Conservation (phyloP, 2,113 vertebrate species). For the Tauraco erythrolophus region DNA sequence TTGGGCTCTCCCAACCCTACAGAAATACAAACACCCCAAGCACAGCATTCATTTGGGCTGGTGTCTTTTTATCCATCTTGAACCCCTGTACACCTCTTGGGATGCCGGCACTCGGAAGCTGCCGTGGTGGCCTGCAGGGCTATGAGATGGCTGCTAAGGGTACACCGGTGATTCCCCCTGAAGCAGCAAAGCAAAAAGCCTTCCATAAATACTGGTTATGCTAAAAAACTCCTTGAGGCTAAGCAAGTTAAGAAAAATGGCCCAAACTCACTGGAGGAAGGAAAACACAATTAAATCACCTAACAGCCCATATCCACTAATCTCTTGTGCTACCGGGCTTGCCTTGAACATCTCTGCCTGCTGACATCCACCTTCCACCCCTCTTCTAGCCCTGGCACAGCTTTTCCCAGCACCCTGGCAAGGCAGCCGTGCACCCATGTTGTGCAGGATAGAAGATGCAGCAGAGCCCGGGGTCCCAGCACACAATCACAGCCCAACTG, state of each 20-base stretch:
- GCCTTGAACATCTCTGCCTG: not conserved
- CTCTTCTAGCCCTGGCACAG: not conserved
- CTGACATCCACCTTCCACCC: not conserved
- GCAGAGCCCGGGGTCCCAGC: not conserved
- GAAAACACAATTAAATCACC: constrained; percentile 39
- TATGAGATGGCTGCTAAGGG: fast-evolving
- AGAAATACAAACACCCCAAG: not conserved
- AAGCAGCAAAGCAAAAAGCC: not conserved
- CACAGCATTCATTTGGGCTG: not conserved
- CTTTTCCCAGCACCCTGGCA: not conserved
- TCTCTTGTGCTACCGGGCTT: not conserved
- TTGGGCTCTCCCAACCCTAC: not conserved
- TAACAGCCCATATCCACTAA: not conserved
- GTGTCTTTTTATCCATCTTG: not conserved
- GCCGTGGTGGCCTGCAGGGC: not conserved
- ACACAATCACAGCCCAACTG: no score
- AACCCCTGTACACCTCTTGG: fast-evolving
- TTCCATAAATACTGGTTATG: not conserved
- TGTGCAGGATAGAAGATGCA: not conserved
- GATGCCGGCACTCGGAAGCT: fast-evolving
- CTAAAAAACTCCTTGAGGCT: not conserved
- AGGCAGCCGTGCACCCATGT: fast-evolving
- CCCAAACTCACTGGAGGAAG: not conserved
- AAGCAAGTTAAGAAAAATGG: not conserved
- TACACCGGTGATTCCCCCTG: not conserved